These are phyloP conservation scores for Drosophila serrata DNA, from an alignment of 1,140 invertebrate genomes.

Conservation along the genomic window DNA sequence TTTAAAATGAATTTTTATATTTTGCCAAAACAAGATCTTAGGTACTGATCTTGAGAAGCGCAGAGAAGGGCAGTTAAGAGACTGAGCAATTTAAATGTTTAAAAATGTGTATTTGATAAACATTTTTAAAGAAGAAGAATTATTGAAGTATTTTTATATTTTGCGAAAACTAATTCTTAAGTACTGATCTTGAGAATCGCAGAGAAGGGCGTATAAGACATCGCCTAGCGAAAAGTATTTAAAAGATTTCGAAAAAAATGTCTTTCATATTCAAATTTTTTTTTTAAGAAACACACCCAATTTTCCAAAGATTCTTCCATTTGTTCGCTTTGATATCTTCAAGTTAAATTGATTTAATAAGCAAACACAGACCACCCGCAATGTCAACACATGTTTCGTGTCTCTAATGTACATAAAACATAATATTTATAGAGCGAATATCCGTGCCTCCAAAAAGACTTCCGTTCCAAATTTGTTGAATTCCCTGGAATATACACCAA, in stretches of 20 bases:
- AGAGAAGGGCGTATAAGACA: not conserved
- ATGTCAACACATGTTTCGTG: conserved; percentile 36
- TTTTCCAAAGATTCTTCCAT: too few species aligned
- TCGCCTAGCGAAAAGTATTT: too few species aligned
- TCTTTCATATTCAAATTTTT: not conserved
- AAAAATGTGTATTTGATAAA: too few species aligned
- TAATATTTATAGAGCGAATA: conserved; percentile 40
- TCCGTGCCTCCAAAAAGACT: conserved; percentile 38
- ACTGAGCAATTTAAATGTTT: too few species aligned
- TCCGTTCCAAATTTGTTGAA: conserved; percentile 37
- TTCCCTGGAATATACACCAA: conserved; percentile 20
- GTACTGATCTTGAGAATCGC: not conserved
- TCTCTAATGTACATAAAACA: conserved; percentile 21
- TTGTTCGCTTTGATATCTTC: not conserved
- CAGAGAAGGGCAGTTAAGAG: too few species aligned
- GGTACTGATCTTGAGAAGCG: too few species aligned
- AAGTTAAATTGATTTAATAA: not conserved
- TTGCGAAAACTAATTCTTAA: too few species aligned
- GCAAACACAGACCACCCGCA: conserved; percentile 17
- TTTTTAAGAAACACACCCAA: not conserved
- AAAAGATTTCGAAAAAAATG: too few species aligned
- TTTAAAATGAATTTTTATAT: too few species aligned
- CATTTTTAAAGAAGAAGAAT: too few species aligned
- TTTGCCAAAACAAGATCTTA: too few species aligned
- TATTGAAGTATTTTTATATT: too few species aligned